Base-by-base conservation (phyloP, 2,888 invertebrate genomes). In the Podotricha telesiphe region DNA sequence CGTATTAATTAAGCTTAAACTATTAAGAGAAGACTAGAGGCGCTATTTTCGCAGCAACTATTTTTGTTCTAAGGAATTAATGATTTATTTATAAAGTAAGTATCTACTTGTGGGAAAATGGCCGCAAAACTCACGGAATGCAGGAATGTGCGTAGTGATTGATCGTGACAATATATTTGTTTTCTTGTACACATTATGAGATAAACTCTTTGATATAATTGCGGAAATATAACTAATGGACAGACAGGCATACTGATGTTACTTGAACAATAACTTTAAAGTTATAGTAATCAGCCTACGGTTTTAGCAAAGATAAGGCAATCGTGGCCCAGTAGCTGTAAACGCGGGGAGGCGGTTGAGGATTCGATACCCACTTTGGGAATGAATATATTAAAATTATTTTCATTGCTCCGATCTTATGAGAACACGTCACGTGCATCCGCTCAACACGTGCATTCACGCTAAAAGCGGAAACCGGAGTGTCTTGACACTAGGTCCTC, bases 31-130 rank as follows among this genome's bases (percentile, higher is more conserved):
- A 59, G 74, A 75, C 74, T 73, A 71, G 72, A 76, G 56, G 69
- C 62, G 68, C 74, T 78, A 77, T 78, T 78, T 80, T 75, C 72
- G 75, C 74, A 67, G 59, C 55, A 72, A 74, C 70, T 79, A 78
- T 79, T 77, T 77, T 73, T 68, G 73, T 75, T 76, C 73, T 62
- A 65, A 62, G 71, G 75, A 76, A 77, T 78, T 74, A 74, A 76
- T 76, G 74, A 72, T 77, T 74, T 77, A 76, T 76, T 76, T 76
- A 77, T 73, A 74, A 71, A 66, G 67, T 48, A 53, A 20, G 22
- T 51, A 55, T 34, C 34, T 55, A 61, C 69, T 50, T 70, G 68
- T 75, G 72, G 53, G 69, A 69, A 74, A 73, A 75, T 67, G 62
- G 68, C 42, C 62, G 42, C 48, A 47, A 69, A 69, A 65, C 64